phyloP scores from a whole-genome alignment of 2,888 invertebrate species.

The Alloplasta piceator region DNA sequence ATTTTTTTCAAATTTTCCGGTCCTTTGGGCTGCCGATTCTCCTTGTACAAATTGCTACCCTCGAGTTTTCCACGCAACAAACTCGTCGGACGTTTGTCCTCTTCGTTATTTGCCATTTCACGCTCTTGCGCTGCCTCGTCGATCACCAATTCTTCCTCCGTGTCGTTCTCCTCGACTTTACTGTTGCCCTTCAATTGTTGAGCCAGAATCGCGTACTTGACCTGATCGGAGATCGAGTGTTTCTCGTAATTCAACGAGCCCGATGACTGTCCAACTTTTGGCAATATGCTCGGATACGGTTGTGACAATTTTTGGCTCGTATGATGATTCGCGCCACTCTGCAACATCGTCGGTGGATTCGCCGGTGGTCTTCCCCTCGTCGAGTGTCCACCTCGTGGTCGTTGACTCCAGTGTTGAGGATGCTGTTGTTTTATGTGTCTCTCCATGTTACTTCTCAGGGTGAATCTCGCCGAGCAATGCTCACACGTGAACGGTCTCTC shows the following conservation, averaged over 20 bases:
- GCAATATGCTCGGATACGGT: conserved; percentile 70
- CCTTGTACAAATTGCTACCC: conserved; percentile 60
- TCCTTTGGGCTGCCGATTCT: conserved; percentile 60
- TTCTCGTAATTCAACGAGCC: conserved; percentile 81
- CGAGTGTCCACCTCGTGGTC: conserved; percentile 87
- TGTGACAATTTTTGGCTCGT: conserved; percentile 62
- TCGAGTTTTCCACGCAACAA: conserved; percentile 79
- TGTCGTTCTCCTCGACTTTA: conserved; percentile 86
- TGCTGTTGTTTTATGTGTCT: conserved; percentile 97
- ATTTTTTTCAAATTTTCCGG: conserved; percentile 68
- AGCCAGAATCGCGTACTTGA: conserved; percentile 91
- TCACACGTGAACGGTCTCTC: conserved; percentile 96
- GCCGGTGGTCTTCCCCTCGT: conserved; percentile 84
- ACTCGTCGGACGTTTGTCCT: conserved; percentile 73
- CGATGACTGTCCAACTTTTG: conserved; percentile 78
- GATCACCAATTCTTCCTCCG: conserved; percentile 88
- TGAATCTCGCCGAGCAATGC: conserved; percentile 95
- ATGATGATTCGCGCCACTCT: conserved; percentile 65
- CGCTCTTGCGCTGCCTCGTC: conserved; percentile 86
- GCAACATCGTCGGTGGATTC: conserved; percentile 74
- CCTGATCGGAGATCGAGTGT: conserved; percentile 86
- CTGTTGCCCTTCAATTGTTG: conserved; percentile 88
- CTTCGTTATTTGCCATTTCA: conserved; percentile 65
- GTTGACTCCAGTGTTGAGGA: conserved; percentile 94
- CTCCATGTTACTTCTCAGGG: conserved; percentile 97